A percentile compares a stretch with the other conserved stretches of the same genome.
Conservation (phyloP, 2,797 vertebrate genomes). For the Nannoperca australis region DNA sequence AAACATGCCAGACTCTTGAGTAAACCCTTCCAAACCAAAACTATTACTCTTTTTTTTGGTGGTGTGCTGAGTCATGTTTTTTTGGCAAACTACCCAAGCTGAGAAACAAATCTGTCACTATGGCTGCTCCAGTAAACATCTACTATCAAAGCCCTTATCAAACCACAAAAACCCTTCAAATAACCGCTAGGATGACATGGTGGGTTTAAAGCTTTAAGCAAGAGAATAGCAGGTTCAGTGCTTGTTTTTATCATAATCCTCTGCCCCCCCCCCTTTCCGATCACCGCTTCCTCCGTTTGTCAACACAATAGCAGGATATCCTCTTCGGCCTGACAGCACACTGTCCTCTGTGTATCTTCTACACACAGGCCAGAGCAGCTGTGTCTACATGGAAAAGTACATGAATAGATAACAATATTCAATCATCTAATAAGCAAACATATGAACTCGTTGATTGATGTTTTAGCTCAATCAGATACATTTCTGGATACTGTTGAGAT, state of each 20-base stretch:
- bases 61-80: slow-evolving; percentile 24
- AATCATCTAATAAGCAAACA: slow-evolving; percentile 13
- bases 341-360: slow-evolving; percentile 64
- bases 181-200: background rate
- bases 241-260: slow-evolving; percentile 50
- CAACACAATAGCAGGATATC: slow-evolving; percentile 85
- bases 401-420: slow-evolving; percentile 6
- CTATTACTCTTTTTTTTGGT: slow-evolving; percentile 13
- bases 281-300: slow-evolving; percentile 72
- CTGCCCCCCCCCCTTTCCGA: slow-evolving; percentile 36
- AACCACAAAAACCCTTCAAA: background rate
- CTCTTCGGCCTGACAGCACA: slow-evolving; percentile 76
- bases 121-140: slow-evolving; percentile 25
- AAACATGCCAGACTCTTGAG: slow-evolving; percentile 17
- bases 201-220: slow-evolving; percentile 3
- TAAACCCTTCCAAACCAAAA: slow-evolving; percentile 14
- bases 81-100: slow-evolving; percentile 2
- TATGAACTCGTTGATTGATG: slow-evolving; percentile 1
- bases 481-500: background rate
- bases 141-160: background rate
- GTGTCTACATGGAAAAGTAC: slow-evolving; percentile 9
- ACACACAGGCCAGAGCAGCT: slow-evolving; percentile 46
- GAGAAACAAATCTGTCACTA: slow-evolving; percentile 26
- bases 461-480: slow-evolving; percentile 2
- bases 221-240: slow-evolving; percentile 17